Conservation (phyloP, 1,140 invertebrate genomes). For the Drosophila grimshawi region DNA sequence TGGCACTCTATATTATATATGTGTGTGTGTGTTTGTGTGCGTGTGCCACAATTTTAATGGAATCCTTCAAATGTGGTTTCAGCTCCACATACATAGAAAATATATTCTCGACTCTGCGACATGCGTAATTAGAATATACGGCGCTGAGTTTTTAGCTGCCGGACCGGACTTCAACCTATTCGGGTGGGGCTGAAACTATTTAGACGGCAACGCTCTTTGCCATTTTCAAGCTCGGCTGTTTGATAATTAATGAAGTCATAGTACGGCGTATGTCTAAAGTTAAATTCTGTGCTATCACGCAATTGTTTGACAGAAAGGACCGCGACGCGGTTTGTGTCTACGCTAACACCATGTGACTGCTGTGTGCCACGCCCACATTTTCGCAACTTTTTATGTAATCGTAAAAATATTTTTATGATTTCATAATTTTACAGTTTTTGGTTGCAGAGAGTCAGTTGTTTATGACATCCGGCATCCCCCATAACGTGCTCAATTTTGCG, state of each 20-base stretch:
- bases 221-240: slow-evolving; percentile 60
- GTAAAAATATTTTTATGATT: slow-evolving; percentile 83
- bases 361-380: slow-evolving; percentile 67
- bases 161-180: slow-evolving; percentile 28
- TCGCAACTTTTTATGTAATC: slow-evolving; percentile 79
- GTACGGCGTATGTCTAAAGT: slow-evolving; percentile 62
- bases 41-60: slow-evolving; percentile 64
- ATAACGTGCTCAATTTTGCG: slow-evolving; percentile 24
- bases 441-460: slow-evolving; percentile 56
- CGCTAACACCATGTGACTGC: slow-evolving; percentile 31
- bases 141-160: slow-evolving; percentile 48
- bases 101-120: slow-evolving; percentile 29
- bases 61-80: slow-evolving; percentile 70
- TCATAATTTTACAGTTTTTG: slow-evolving; percentile 80
- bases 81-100: slow-evolving; percentile 1
- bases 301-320: too few relatives aligned
- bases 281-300: slow-evolving; percentile 78
- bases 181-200: slow-evolving; percentile 48
- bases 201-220: slow-evolving; percentile 42
- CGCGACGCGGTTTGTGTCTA: slow-evolving; percentile 27
- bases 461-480: slow-evolving; percentile 47
- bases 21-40: slow-evolving; percentile 20
- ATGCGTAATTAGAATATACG: slow-evolving; percentile 76
- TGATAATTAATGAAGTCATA: slow-evolving; percentile 83
- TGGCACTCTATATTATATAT: slow-evolving; percentile 3